Evolutionary conservation across 2,113 vertebrate genomes (phyloP), one percentile per base, ranked within the genome.

Genomic region (Xenotilapia leptura): DNA sequence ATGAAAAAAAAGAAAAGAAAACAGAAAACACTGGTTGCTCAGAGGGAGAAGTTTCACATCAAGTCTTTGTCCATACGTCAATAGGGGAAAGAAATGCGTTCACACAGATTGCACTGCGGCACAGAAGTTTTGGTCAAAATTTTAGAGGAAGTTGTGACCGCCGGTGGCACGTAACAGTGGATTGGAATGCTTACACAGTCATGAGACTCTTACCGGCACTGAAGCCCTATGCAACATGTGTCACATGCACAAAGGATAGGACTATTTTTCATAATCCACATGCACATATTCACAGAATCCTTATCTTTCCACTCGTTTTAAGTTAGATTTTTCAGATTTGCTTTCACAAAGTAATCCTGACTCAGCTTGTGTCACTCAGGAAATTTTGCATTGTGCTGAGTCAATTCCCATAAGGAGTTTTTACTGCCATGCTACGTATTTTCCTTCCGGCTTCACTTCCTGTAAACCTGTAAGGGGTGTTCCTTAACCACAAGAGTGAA

Each of bases 371-470:
- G 91, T 93, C 94, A 95, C 54, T 80, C 15, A 89, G 95, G 95
- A 93, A 73, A 68, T 89, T 92, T 92, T 95, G 83, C 92, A 70
- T 83, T 42, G 36, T 83, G 84, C 87, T 94, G 87, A 95, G 84
- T 94, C 86, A 87, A 86, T 92, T 93, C 90, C 91, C 89, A 83
- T 51, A 7, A 92, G 86, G 82, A 68, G 15, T 94, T 91, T 87
- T 89, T 89, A 56, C 45, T 85, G 68, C 79, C 85, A 21, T 65
- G 11, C 55, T 65, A 31, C 19, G 51, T 87, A 31, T 90, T 90
- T 90, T 87, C 85, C 90, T 95, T 95, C 94, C 86, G 88, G 90
- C 60, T 80, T 14, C 19, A 56, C 94, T 96, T 96, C 95, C 95
- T 96, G 95, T 95, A 95, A 95, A 51, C 82, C 83, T 77, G 62